A percentile compares a stretch with the other conserved stretches of the same genome.
Conservation (phyloP, 2,113 vertebrate species). For the Hydrolagus affinis region DNA sequence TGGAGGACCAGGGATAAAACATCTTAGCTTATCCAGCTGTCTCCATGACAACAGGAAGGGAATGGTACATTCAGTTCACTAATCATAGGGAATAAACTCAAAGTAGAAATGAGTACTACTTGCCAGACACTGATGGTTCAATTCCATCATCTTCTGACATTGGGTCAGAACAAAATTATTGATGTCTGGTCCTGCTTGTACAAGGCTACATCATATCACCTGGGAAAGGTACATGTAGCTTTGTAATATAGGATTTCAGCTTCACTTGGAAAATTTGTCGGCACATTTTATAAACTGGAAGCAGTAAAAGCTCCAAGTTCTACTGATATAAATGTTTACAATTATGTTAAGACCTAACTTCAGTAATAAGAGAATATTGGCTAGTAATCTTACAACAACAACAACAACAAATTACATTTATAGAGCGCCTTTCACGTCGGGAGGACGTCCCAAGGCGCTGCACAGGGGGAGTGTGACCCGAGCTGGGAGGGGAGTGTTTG, state of each 20-base stretch:
- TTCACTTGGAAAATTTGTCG: not conserved
- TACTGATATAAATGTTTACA: too few species aligned
- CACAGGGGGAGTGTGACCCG: too few species aligned
- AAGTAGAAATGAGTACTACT: slow-evolving; percentile 33
- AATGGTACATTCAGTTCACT: slow-evolving; percentile 41
- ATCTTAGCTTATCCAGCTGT: slow-evolving; percentile 45
- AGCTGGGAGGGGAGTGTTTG: too few species aligned
- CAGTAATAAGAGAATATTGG: not conserved
- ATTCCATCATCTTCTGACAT: not conserved
- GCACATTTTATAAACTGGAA: not conserved
- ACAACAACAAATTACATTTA: too few species aligned
- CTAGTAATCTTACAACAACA: too few species aligned
- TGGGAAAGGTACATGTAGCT: not conserved
- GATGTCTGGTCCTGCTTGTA: not conserved
- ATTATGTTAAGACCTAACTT: not conserved
- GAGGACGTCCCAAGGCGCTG: too few species aligned
- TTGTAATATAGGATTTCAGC: not conserved
- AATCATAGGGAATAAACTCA: slow-evolving; percentile 47
- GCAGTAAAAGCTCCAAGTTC: too few species aligned
- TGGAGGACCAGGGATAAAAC: slow-evolving; percentile 41
- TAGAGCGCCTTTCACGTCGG: too few species aligned
- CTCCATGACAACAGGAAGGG: slow-evolving; percentile 43
- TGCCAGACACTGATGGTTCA: not conserved
- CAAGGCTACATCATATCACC: not conserved
- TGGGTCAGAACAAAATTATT: not conserved